Base-by-base conservation (phyloP, 1,140 invertebrate genomes). In the Probaryconus sp. region DNA sequence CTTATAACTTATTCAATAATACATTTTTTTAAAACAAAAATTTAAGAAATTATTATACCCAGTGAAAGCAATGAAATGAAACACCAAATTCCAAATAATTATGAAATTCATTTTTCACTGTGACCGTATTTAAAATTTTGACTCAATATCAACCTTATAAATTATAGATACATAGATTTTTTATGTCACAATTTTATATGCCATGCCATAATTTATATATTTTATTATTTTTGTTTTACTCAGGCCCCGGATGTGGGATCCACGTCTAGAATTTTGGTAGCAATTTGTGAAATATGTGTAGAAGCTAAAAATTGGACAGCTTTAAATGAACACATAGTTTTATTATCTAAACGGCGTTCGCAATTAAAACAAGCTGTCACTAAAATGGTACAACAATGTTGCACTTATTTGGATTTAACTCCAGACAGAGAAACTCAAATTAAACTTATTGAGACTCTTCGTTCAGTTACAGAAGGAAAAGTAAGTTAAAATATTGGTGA, bases 301-400 rank as follows among this genome's bases (percentile, higher is more conserved):
- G 95, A 99, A 76, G 94, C 95, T 2, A 95, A 95, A 79, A 96
- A 98, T 80, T 99, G 95, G 95, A 91, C 93, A 81, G 91, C 94
- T 1, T 88, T 99, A 0, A 98, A 98, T 89, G 98, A 99, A 84
- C 95, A 98, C 79, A 96, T 99, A 80, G 90, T 95, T 16, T 80
- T 96, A 3, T 86, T 99, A 7, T 96, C 96, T 2, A 99, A 99
- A 85, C 92, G 98, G 80, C 91, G 98, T 35, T 96, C 97, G 16
- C 98, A 99, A 83, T 90, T 99, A 5, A 99, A 99, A 88, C 95
- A 97, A 88, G 95, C 98, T 9, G 96, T 99, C 1, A 96, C 96
- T 0, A 98, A 99, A 88, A 99, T 99, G 98, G 97, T 99, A 1
- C 96, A 98, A 85, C 96, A 99, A 88, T 97, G 97, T 79, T 97